These are phyloP conservation scores for Myocastor coypus DNA, from an alignment of 2,113 vertebrate species.

Conservation along the genomic window DNA sequence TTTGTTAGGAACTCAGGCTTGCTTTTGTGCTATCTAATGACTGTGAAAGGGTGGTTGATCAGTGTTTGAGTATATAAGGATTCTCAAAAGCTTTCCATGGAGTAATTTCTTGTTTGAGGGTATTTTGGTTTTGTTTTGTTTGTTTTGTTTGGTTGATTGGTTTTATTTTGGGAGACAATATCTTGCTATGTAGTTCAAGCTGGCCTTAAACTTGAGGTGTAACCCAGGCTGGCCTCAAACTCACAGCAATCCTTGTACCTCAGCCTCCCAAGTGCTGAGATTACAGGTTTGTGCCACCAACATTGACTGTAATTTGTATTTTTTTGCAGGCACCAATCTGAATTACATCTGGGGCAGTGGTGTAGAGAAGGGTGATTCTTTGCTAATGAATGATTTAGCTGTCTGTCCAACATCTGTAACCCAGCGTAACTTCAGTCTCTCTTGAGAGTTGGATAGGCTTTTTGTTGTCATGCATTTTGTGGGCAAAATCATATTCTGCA, in stretches of 20 bases:
- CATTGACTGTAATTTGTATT: not conserved
- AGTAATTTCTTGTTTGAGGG: not conserved
- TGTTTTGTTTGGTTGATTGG: too few species aligned
- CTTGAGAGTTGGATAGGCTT: not conserved
- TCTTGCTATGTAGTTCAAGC: not conserved
- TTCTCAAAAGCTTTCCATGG: not conserved
- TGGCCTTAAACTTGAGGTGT: not conserved
- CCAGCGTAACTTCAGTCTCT: not conserved
- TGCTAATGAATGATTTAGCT: conserved; percentile 20
- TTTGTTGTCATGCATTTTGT: conserved; percentile 54
- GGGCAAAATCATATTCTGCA: conserved; percentile 41
- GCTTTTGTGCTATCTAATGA: not conserved
- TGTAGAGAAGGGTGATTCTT: not conserved
- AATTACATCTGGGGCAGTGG: not conserved
- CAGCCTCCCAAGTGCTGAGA: not conserved
- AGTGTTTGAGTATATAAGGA: not conserved
- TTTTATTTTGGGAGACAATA: not conserved
- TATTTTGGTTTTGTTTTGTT: not conserved
- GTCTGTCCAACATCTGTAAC: not conserved
- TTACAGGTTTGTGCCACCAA: not conserved
- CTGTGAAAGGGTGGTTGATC: not conserved
- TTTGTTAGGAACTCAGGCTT: not conserved
- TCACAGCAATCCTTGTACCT: not conserved
- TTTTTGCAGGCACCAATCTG: conserved; percentile 20
- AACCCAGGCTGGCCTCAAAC: not conserved